Conservation (phyloP, 2,797 vertebrate species). For the Ispidina lecontei region DNA sequence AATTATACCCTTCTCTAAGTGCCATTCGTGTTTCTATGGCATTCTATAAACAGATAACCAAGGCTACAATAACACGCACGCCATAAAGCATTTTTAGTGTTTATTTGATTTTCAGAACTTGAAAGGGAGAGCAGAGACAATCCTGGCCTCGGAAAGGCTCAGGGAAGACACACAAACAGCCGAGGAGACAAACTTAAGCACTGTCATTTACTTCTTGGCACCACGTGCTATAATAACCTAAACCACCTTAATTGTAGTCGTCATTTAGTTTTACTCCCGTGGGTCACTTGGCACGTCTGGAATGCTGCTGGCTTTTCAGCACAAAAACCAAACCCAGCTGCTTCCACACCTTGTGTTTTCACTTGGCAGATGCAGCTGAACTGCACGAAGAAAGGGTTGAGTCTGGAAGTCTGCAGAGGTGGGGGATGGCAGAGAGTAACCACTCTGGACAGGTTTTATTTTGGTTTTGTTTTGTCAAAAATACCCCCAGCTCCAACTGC, state of each 20-base stretch:
- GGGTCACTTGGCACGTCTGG: constrained; percentile 55
- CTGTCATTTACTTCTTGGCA: constrained; percentile 49
- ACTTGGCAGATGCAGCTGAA: constrained; percentile 51
- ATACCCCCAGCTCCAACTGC: not conserved
- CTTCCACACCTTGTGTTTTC: constrained; percentile 25
- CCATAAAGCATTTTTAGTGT: not conserved
- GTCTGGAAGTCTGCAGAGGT: not conserved
- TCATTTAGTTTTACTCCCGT: constrained; percentile 61
- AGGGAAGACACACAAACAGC: not conserved
- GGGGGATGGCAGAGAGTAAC: not conserved
- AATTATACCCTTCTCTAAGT: constrained; percentile 49
- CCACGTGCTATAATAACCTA: constrained; percentile 58
- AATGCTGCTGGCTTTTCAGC: constrained; percentile 58
- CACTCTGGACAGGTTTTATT: not conserved
- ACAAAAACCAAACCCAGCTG: constrained; percentile 26
- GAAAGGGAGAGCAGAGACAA: not conserved
- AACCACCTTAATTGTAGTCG: constrained; percentile 61
- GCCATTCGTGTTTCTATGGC: constrained; percentile 12
- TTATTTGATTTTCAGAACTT: not conserved
- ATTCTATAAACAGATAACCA: constrained; percentile 41
- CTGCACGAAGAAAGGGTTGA: not conserved
- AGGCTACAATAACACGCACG: not conserved
- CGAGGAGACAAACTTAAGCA: not conserved
- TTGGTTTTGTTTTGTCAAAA: not conserved
- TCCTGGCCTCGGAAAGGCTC: not conserved